A percentile compares a stretch with the other conserved stretches of the same genome.
These are phyloP conservation scores for Macrocentrus cingulum DNA, from an alignment of 1,140 invertebrate genomes.

Conservation along the genomic window DNA sequence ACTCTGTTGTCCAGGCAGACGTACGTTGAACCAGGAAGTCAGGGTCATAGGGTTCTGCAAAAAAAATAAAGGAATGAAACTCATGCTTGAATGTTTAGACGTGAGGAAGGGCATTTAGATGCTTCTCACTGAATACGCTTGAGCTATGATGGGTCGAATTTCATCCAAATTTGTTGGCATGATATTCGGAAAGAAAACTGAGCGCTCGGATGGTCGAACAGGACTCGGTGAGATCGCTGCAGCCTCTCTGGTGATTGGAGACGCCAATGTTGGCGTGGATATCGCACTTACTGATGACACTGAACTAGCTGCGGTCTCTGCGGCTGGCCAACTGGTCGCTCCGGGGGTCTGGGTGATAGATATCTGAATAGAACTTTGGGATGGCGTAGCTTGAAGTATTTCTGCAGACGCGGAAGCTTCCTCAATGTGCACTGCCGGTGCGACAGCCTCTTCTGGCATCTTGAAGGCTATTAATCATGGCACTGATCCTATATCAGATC, in stretches of 20 bases:
- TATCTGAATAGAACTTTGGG: not conserved
- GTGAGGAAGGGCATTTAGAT: too few relatives aligned
- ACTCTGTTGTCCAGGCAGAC: constrained; percentile 20
- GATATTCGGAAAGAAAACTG: not conserved
- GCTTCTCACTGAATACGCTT: not conserved
- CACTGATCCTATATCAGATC: too few relatives aligned
- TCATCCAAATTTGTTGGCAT: not conserved
- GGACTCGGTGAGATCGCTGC: not conserved
- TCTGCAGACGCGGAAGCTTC: not conserved
- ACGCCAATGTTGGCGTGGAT: too few relatives aligned
- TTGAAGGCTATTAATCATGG: too few relatives aligned
- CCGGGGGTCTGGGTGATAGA: not conserved
- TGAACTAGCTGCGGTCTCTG: not conserved
- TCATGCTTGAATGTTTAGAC: too few relatives aligned
- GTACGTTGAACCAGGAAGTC: constrained; percentile 42
- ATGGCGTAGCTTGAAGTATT: not conserved
- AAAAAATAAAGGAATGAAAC: not conserved
- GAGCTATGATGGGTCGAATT: constrained; percentile 1
- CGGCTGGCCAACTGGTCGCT: not conserved
- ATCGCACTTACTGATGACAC: too few relatives aligned
- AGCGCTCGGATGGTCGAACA: not conserved
- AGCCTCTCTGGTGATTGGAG: too few relatives aligned
- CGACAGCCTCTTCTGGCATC: not conserved
- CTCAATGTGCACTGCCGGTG: not conserved
- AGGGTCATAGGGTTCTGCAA: constrained; percentile 33